Evolutionary conservation across 2,113 vertebrate genomes (phyloP).

Genomic region (Amphilophus citrinellus): DNA sequence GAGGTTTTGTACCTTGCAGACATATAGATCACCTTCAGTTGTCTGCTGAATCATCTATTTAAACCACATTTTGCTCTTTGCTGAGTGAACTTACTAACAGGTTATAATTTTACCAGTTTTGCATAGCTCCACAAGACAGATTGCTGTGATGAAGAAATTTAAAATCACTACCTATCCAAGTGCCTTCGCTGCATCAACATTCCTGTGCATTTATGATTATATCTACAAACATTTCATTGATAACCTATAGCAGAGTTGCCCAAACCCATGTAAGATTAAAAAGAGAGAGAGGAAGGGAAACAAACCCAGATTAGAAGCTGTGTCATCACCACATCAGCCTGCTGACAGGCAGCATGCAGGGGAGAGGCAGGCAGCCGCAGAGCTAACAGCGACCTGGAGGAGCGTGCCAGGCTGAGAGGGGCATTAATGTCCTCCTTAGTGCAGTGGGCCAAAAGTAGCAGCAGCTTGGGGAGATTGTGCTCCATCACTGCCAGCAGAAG

Average conservation of each 20-base stretch:
- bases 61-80: constrained; percentile 21
- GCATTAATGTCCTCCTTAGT: constrained; percentile 88
- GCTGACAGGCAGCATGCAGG: constrained; percentile 90
- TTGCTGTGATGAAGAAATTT: neutral
- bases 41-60: constrained; percentile 44
- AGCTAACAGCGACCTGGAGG: constrained; percentile 69
- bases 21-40: constrained; percentile 29
- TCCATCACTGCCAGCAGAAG: constrained; percentile 87
- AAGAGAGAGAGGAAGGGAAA: neutral
- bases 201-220: neutral
- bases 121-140: constrained; percentile 1
- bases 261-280: neutral
- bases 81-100: constrained; percentile 17
- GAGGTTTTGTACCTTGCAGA: constrained; percentile 31
- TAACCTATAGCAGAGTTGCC: neutral
- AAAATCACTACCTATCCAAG: neutral
- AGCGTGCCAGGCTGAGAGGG: constrained; percentile 67
- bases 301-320: constrained; percentile 93
- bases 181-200: neutral
- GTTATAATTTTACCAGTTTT: constrained; percentile 19
- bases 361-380: constrained; percentile 84
- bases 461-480: constrained; percentile 86
- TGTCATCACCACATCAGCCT: constrained; percentile 90
- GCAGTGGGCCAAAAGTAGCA: constrained; percentile 91
- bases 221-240: neutral